Evolutionary conservation across 23 tunicate species (phyloP), one percentile per base, ranked within the genome.

Genomic region (Styela clava): DNA sequence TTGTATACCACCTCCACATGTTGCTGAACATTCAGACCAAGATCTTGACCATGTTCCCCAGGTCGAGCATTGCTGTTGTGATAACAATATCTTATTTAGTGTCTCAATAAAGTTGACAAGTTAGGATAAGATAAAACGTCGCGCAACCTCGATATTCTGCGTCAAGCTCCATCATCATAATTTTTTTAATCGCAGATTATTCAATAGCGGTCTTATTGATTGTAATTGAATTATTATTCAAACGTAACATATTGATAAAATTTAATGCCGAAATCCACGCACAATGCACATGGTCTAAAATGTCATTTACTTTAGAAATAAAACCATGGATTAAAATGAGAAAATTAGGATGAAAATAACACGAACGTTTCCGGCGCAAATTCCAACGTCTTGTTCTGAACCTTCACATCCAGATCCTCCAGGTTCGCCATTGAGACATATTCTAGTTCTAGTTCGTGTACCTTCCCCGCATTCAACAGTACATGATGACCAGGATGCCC

Each of bases 401-500:
- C 95, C 95, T 27, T 62, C 64, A 61, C 95, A 89, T 32, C 89
- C 95, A 16, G 82, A 80, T 22, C 63, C 86, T 1, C 95, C 95
- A 5, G 68, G 31, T 21, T 61, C 82, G 5, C 89, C 95, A 37
- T 81, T 28, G 1, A 61, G 21, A 37, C 95, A 89, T 1, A n/a
- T 62, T 74, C 95, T 76, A 18, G 77, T 69, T 25, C 89, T 51
- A 31, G 65, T 68, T 31, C 89, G 37, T 25, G 71, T 44, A 28
- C 89, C 89, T 32, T 82, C 89, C 9, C 79, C 89, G 35, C 89
- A 85, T 2, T 64, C n/a, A 16, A 34, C 89, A 3, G 79, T 27
- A 44, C 89, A 85, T 33, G 30, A 22, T 24, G 78, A 69, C 89
- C 89, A 85, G 30, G 69, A 61, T 68, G 69, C n/a, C 89, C 89